A percentile compares a stretch with the other conserved stretches of the same genome.
phyloP scores from a whole-genome alignment of 2,797 vertebrate genomes.

The Acridotheres tristis region DNA sequence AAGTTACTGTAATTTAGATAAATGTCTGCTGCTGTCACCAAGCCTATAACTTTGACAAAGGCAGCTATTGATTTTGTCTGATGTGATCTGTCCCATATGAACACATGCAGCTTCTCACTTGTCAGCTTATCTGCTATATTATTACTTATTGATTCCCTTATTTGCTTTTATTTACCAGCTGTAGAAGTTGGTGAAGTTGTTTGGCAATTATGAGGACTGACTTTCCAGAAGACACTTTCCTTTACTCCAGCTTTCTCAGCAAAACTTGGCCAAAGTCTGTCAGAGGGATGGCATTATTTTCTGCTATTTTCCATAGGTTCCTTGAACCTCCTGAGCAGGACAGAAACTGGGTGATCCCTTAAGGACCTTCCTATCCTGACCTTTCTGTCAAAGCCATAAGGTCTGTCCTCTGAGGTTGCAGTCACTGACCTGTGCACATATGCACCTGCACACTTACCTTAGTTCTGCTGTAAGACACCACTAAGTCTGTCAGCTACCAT shows the following conservation, averaged over 20 bases:
- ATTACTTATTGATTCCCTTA: conserved; percentile 43
- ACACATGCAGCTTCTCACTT: neutral
- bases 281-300: neutral
- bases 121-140: conserved; percentile 8
- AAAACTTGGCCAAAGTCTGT: neutral
- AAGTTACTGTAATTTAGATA: conserved; percentile 13
- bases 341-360: neutral
- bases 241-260: neutral
- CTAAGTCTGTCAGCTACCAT: neutral
- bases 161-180: conserved; percentile 23
- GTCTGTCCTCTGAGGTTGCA: neutral
- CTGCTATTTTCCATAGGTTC: neutral
- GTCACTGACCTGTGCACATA: neutral
- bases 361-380: neutral
- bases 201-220: neutral
- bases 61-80: conserved; percentile 52
- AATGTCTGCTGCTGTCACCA: neutral
- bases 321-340: neutral
- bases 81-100: conserved; percentile 8
- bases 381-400: neutral
- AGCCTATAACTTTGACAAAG: conserved; percentile 21
- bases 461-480: neutral
- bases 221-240: neutral
- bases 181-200: neutral
- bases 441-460: neutral